A percentile compares a stretch with the other conserved stretches of the same genome.
Evolutionary conservation across 2,888 invertebrate species (phyloP).

Genomic region (Amiota mariae): DNA sequence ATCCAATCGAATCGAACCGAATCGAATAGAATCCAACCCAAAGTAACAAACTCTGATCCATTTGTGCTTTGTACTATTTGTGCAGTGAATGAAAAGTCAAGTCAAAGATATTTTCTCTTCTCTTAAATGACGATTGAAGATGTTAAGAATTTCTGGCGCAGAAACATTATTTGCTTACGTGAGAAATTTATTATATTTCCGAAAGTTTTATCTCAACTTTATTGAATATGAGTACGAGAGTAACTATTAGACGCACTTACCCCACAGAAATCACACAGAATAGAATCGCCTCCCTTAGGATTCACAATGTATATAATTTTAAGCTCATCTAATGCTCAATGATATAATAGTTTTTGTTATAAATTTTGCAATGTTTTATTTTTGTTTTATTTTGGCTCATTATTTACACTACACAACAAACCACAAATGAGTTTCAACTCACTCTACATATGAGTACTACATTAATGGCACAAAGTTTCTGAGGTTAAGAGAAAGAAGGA

Average conservation of each 20-base stretch:
- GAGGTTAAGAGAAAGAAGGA: no score
- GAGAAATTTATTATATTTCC: constrained; percentile 21
- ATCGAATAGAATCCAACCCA: no score
- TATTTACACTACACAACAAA: constrained; percentile 3
- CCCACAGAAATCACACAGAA: not conserved
- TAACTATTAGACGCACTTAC: not conserved
- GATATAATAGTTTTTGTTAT: constrained; percentile 21
- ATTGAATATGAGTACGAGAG: not conserved
- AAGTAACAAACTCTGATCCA: no score
- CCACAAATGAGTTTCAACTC: not conserved
- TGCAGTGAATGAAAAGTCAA: no score
- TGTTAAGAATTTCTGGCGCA: not conserved
- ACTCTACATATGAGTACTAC: not conserved
- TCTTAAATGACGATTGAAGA: no score
- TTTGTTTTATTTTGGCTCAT: constrained; percentile 8
- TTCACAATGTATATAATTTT: constrained; percentile 19
- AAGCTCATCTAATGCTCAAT: constrained; percentile 26
- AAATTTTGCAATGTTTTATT: constrained; percentile 16
- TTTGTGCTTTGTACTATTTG: no score
- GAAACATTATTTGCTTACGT: constrained; percentile 24
- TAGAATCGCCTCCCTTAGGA: not conserved
- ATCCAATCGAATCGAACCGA: no score
- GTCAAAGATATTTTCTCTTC: no score
- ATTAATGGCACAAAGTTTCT: constrained; percentile 10
- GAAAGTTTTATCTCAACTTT: not conserved